phyloP scores from a whole-genome alignment of 2,113 vertebrate species.

The Thomomys bottae region DNA sequence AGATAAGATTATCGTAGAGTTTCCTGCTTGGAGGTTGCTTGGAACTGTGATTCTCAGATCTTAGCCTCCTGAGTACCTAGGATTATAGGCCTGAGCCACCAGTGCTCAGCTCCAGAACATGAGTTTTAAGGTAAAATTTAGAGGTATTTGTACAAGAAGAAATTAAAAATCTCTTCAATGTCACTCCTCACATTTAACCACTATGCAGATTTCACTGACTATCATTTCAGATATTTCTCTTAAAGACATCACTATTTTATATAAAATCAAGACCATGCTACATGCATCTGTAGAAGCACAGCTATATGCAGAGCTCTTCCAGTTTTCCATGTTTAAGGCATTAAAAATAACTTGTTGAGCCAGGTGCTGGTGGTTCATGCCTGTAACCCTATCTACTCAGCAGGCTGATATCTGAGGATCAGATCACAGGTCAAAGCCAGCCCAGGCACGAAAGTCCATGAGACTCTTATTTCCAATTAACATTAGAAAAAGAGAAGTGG shows the following conservation, averaged over 20 bases:
- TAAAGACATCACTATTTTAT: not conserved
- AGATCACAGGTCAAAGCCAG: too few species aligned
- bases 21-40: too few species aligned
- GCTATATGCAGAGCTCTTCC: not conserved
- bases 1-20: too few species aligned
- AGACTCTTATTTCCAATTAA: too few species aligned
- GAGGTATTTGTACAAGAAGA: not conserved
- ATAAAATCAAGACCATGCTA: not conserved
- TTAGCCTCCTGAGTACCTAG: too few species aligned
- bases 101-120: not conserved
- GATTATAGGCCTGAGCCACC: too few species aligned
- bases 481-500: too few species aligned
- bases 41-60: too few species aligned
- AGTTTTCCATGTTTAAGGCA: not conserved
- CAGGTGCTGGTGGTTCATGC: too few species aligned
- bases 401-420: too few species aligned
- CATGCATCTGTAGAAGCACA: not conserved
- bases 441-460: too few species aligned
- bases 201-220: not conserved
- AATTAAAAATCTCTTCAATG: not conserved
- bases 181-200: not conserved
- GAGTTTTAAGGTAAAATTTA: slow-evolving; percentile 15
- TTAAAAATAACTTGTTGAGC: not conserved
- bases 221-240: not conserved
- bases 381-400: too few species aligned